phyloP scores from a whole-genome alignment of 23 tunicate species.

The Botrylloides violaceus region DNA sequence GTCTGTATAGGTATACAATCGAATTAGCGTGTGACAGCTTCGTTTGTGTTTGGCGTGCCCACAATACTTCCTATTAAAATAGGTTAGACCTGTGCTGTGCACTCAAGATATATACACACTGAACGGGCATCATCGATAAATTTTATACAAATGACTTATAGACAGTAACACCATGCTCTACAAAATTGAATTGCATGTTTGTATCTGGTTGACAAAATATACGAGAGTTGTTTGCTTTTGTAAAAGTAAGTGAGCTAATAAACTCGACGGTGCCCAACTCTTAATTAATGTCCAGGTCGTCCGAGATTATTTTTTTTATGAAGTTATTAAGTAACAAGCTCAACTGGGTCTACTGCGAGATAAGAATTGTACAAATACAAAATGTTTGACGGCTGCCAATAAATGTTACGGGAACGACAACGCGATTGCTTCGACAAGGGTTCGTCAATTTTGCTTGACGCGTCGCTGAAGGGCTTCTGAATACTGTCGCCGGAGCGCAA shows the following conservation, averaged over 20 bases:
- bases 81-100: too few relatives aligned
- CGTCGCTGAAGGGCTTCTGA: neutral
- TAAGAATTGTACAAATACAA: slow-evolving; percentile 7
- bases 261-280: neutral
- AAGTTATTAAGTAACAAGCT: slow-evolving; percentile 27
- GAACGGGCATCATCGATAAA: too few relatives aligned
- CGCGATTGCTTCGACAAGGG: neutral
- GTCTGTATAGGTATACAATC: too few relatives aligned
- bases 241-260: slow-evolving; percentile 2
- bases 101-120: too few relatives aligned
- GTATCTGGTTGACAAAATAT: too few relatives aligned
- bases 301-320: neutral
- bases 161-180: too few relatives aligned
- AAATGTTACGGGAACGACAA: neutral
- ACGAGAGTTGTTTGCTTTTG: neutral
- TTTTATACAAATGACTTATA: too few relatives aligned
- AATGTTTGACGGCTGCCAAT: neutral
- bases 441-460: neutral
- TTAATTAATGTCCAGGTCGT: slow-evolving; percentile 20
- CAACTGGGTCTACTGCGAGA: slow-evolving; percentile 11
- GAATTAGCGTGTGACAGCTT: too few relatives aligned
- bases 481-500: too few relatives aligned
- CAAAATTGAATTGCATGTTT: too few relatives aligned
- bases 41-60: too few relatives aligned
- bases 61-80: too few relatives aligned